phyloP scores from a whole-genome alignment of 92 coral and sea anemone genomes.

The Phenganax subtilis region DNA sequence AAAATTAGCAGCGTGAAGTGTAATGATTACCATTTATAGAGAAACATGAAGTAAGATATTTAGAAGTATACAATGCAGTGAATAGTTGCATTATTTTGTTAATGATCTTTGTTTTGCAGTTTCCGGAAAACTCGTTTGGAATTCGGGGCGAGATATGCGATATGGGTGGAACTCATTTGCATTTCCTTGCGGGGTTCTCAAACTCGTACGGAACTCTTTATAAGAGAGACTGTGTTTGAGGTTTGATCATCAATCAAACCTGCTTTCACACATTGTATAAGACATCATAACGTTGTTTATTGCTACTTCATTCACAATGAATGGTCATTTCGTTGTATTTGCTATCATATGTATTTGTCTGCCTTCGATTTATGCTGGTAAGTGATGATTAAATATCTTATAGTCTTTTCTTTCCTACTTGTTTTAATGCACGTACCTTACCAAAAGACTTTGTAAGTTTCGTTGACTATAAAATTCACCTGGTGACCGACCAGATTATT shows the following conservation, averaged over 20 bases:
- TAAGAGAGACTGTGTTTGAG: neutral
- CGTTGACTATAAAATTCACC: too few relatives aligned
- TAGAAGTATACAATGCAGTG: too few relatives aligned
- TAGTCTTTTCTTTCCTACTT: neutral
- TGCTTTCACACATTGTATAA: neutral
- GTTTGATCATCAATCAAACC: neutral
- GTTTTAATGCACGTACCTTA: neutral
- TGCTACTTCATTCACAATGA: neutral
- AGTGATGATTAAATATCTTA: neutral
- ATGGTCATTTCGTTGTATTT: conserved; percentile 7
- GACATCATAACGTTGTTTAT: too few relatives aligned
- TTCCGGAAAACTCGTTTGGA: neutral
- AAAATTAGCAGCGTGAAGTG: too few relatives aligned
- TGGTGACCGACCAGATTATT: too few relatives aligned
- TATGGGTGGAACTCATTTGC: conserved; percentile 21
- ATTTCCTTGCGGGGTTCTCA: conserved; percentile 3
- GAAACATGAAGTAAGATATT: too few relatives aligned
- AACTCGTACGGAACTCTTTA: neutral
- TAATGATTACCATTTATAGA: too few relatives aligned
- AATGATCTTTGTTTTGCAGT: neutral
- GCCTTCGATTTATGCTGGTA: neutral
- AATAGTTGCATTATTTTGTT: neutral
- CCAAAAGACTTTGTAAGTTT: neutral
- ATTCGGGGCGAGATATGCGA: conserved; percentile 27
- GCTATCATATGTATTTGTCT: neutral